Conservation (phyloP, 2,797 vertebrate genomes). For the Pogoniulus pusillus region DNA sequence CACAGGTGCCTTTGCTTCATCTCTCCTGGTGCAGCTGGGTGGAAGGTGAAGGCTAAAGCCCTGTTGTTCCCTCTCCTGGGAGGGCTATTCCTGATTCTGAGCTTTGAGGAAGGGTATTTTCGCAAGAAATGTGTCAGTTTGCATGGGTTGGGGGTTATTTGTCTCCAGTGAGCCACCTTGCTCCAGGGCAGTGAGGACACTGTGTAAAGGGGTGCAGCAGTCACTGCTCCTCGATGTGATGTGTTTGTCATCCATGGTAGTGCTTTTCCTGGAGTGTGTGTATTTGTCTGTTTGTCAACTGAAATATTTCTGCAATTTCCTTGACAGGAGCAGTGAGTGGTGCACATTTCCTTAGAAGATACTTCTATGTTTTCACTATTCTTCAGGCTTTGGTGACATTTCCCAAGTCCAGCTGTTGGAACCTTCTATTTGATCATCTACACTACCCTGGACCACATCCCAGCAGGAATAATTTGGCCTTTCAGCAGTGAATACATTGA, state of each 20-base stretch:
- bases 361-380: conserved; percentile 17
- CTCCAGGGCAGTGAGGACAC: rapidly evolving
- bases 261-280: not conserved
- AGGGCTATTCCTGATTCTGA: not conserved
- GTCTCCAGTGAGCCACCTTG: not conserved
- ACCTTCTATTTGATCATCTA: not conserved
- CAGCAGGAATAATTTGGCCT: not conserved
- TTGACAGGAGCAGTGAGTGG: not conserved
- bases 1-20: not conserved
- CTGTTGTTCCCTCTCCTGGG: not conserved
- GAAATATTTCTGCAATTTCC: conserved; percentile 17
- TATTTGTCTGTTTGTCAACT: conserved; percentile 27
- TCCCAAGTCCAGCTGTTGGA: not conserved
- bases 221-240: not conserved
- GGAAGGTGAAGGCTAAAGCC: not conserved
- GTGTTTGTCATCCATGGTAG: not conserved
- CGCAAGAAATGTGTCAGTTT: not conserved
- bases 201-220: not conserved
- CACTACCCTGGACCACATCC: not conserved
- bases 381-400: conserved; percentile 19
- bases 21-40: not conserved
- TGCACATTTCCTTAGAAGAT: not conserved
- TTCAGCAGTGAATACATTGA: not conserved
- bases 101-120: not conserved
- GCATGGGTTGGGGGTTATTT: not conserved